phyloP scores from a whole-genome alignment of 2,888 invertebrate genomes.

The Drosophila ezoana region DNA sequence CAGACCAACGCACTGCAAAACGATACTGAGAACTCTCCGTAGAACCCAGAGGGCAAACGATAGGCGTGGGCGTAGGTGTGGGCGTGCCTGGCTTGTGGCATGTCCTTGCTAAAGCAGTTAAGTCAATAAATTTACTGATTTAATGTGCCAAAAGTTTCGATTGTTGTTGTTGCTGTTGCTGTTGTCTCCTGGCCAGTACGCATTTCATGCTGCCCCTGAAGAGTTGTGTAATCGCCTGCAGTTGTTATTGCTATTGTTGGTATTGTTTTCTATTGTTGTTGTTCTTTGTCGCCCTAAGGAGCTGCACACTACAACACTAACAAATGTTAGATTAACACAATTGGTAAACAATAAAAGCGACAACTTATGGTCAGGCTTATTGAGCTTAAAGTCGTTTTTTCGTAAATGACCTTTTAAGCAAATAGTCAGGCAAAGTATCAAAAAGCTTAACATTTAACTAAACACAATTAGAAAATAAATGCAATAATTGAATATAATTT shows the following conservation, averaged over 20 bases:
- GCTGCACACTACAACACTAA: constrained; percentile 66
- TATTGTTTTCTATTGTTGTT: constrained; percentile 42
- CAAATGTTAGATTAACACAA: constrained; percentile 68
- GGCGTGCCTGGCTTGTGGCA: constrained; percentile 57
- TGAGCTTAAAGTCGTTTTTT: constrained; percentile 52
- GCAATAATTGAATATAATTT: constrained; percentile 3
- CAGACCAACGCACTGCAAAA: constrained; percentile 19
- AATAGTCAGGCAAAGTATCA: not conserved
- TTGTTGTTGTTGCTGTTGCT: constrained; percentile 55
- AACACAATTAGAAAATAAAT: constrained; percentile 5
- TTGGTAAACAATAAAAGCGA: constrained; percentile 77
- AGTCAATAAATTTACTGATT: constrained; percentile 82
- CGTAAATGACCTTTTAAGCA: constrained; percentile 12
- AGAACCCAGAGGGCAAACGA: constrained; percentile 70
- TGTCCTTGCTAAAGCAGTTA: constrained; percentile 72
- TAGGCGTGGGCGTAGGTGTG: constrained; percentile 17
- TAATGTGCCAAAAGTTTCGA: constrained; percentile 82
- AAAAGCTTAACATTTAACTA: not conserved
- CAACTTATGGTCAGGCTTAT: constrained; percentile 59
- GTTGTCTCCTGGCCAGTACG: constrained; percentile 37
- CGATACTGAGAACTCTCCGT: constrained; percentile 32
- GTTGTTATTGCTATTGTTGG: constrained; percentile 44
- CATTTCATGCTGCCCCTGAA: constrained; percentile 32
- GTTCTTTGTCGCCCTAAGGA: constrained; percentile 26
- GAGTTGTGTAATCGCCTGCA: constrained; percentile 44